Conservation (phyloP, 2,888 invertebrate genomes). For the Erannis defoliaria region DNA sequence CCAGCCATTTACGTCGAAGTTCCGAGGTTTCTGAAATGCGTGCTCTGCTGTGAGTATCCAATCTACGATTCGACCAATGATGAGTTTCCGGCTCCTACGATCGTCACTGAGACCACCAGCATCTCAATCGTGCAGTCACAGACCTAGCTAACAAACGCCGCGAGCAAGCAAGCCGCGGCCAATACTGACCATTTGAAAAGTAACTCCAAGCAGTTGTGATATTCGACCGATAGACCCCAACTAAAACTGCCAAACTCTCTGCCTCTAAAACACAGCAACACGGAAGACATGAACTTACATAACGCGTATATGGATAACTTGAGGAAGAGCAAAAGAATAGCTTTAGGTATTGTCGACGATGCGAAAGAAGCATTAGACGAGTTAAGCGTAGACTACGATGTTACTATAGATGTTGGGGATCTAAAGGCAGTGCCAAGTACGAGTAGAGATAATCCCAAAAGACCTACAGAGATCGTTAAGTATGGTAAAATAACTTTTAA, state of each 20-base stretch:
- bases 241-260: conserved; percentile 79
- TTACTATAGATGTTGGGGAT: conserved; percentile 54
- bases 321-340: conserved; percentile 72
- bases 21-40: conserved; percentile 92
- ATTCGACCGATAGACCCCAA: conserved; percentile 75
- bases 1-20: conserved; percentile 95
- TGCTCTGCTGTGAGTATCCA: conserved; percentile 95
- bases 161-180: conserved; percentile 77
- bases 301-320: conserved; percentile 80
- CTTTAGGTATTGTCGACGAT: conserved; percentile 75
- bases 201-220: conserved; percentile 82
- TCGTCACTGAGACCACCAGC: conserved; percentile 90
- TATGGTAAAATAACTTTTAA: conserved; percentile 81
- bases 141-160: conserved; percentile 89
- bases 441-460: conserved; percentile 64
- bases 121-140: conserved; percentile 90
- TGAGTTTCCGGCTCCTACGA: conserved; percentile 87
- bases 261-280: conserved; percentile 79
- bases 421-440: conserved; percentile 71
- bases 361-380: conserved; percentile 71
- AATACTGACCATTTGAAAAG: conserved; percentile 63
- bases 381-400: conserved; percentile 55
- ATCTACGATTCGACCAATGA: conserved; percentile 92
- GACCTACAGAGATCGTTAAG: conserved; percentile 73
- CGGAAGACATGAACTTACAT: conserved; percentile 79